Base-by-base conservation (phyloP, 2,888 invertebrate species). In the Vesta saturnalis region DNA sequence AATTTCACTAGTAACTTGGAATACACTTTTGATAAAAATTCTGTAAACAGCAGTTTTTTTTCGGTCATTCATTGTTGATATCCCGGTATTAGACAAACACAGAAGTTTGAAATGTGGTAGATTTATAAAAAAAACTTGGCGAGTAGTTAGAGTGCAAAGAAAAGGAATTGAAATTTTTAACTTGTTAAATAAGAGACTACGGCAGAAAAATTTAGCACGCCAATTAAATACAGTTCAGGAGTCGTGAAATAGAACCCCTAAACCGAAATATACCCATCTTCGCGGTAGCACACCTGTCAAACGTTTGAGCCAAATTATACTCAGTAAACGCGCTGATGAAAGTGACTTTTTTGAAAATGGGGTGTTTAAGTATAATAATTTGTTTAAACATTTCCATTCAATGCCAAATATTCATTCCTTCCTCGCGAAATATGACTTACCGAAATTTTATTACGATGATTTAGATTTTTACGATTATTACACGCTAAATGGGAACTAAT, bases 391-490 rank as follows among this genome's bases (percentile, higher is more conserved):
- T 21, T 3, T 12, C n/a, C 8, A n/a, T 39, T 1, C 39, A 4
- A 21, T 19, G 10, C 12, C 12, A 19, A 19, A 52, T 19, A 19
- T 39, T 39, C 39, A 52, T 52, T 5, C 12, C 19, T 52, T 6
- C 21, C 18, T 19, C 5, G 19, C n/a, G 2, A 52, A 21, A 52
- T 52, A 52, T 52, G n/a, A 21, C 12, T 52, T 19, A 12, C 19
- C 18, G 10, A 52, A 52, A 1, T 19, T 19, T 52, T 21, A 52
- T 19, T 52, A 52, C 21, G 19, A 19, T 1, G 52, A 49, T 49
- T 49, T 49, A 49, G 49, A 49, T 18, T 49, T 16, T 19, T n/a
- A n/a, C 52, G 52, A 52, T 52, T 52, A 19, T 52, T 52, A 12
- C n/a, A 39, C 39, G n/a, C 39, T 39, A 39, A 12, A 6, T 39